phyloP scores from a whole-genome alignment of 2,113 vertebrate species.

The Muscicapa adusta region DNA sequence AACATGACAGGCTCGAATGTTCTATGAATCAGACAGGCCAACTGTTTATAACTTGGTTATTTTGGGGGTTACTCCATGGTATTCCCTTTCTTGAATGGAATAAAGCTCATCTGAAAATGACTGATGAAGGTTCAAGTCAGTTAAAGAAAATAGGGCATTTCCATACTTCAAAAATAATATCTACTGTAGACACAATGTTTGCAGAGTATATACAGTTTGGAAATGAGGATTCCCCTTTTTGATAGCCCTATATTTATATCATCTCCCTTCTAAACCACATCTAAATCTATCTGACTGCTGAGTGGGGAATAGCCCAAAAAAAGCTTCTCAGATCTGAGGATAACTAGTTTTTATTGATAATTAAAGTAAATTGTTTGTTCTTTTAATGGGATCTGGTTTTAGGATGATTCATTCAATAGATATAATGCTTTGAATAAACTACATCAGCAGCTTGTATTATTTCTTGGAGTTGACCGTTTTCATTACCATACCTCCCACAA shows the following conservation, averaged over 20 bases:
- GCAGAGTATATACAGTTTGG: neutral
- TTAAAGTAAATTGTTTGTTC: neutral
- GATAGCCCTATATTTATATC: neutral
- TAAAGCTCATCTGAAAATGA: neutral
- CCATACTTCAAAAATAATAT: neutral
- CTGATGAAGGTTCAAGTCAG: neutral
- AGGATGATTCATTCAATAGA: neutral
- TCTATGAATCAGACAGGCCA: neutral
- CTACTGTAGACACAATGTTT: neutral
- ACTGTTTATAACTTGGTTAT: neutral
- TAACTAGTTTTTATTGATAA: neutral
- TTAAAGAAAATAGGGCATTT: neutral
- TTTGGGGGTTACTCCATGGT: neutral
- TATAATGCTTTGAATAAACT: neutral
- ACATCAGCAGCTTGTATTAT: neutral
- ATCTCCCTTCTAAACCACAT: neutral
- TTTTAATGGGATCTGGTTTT: neutral
- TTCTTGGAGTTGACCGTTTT: neutral
- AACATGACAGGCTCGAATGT: neutral
- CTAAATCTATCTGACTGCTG: neutral
- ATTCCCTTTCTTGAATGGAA: neutral
- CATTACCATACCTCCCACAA: neutral
- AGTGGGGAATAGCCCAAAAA: neutral
- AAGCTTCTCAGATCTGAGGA: neutral
- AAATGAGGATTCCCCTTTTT: neutral